Base-by-base conservation (phyloP, 2,113 vertebrate genomes). In the Rhipidura dahli region DNA sequence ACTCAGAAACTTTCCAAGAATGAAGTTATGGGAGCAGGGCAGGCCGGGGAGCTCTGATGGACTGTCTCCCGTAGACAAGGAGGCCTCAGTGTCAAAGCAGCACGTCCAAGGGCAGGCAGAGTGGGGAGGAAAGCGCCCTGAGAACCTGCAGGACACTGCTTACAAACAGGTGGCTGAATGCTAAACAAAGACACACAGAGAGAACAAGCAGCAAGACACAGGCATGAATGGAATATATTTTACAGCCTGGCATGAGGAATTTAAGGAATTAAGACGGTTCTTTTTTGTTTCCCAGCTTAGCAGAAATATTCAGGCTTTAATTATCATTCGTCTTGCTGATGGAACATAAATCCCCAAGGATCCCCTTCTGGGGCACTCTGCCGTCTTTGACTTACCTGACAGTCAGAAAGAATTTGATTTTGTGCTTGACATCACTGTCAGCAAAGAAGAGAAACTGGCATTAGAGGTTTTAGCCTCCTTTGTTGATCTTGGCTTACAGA, bases 1-100 rank as follows among this genome's bases (percentile, higher is more conserved):
- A 98, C 98, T 93, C 97, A 93, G 96, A 98, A 98, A 97, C 97
- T 93, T 98, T 96, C 97, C 97, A 98, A 95, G 98, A 98, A 98
- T 98, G 98, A 98, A 95, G 93, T 93, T 94, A 80, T 49, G n/a
- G 89, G 82, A 95, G 96, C 47, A 5, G 59, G 60, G 95, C 81
- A 89, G 94, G 89, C 89, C 76, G 49, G 47, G 87, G 85, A 94
- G 97, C 96, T 91, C 59, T 90, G 92, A 97, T 50, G 91, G 37
- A 91, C 97, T 69, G 96, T 94, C 97, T 97, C 73, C 86, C 2
- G 2, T 91, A 97, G 97, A 98, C 97, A 97, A 97, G 95, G 89
- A 96, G 90, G 96, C 84, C 91, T 96, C 97, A 97, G 96, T 97
- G 97, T 97, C 98, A 97, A 93, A 97, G 97, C 93, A 95, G 83